Conservation (phyloP, 2,888 invertebrate species). For the Drosophila neotestacea region DNA sequence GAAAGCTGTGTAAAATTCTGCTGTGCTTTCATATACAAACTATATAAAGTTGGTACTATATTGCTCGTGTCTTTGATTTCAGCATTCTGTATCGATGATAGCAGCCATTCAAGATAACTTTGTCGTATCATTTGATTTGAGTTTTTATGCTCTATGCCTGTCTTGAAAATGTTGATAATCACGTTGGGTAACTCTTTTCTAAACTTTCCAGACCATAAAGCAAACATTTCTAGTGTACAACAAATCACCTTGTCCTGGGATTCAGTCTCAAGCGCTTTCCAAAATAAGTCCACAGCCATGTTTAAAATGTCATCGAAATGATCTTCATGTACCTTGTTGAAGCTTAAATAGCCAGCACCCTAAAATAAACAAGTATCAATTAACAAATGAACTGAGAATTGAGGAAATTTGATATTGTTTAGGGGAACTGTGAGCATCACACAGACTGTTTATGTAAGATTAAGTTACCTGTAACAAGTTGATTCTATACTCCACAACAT, state of each 20-base stretch:
- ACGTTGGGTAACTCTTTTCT: conserved; percentile 88
- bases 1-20: conserved; percentile 91
- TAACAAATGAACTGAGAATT: neutral
- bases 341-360: conserved; percentile 91
- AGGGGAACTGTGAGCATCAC: neutral
- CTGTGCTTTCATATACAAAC: conserved; percentile 91
- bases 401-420: neutral
- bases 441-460: neutral
- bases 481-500: conserved; percentile 94
- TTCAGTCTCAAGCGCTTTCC: conserved; percentile 93
- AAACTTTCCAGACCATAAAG: conserved; percentile 91
- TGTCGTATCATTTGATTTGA: conserved; percentile 91
- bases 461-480: conserved; percentile 90
- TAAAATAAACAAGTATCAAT: conserved; percentile 33
- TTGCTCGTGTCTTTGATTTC: conserved; percentile 84
- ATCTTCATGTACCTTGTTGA: conserved; percentile 88
- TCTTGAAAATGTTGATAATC: conserved; percentile 89
- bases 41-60: conserved; percentile 88
- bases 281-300: conserved; percentile 88
- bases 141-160: conserved; percentile 91
- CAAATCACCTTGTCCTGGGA: conserved; percentile 96
- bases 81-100: conserved; percentile 88
- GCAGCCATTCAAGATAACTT: conserved; percentile 91
- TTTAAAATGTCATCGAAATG: conserved; percentile 87
- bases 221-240: conserved; percentile 92